Evolutionary conservation across 1,140 invertebrate species (phyloP), one percentile per base, ranked within the genome.

Genomic region (Leptonema lineaticorne): DNA sequence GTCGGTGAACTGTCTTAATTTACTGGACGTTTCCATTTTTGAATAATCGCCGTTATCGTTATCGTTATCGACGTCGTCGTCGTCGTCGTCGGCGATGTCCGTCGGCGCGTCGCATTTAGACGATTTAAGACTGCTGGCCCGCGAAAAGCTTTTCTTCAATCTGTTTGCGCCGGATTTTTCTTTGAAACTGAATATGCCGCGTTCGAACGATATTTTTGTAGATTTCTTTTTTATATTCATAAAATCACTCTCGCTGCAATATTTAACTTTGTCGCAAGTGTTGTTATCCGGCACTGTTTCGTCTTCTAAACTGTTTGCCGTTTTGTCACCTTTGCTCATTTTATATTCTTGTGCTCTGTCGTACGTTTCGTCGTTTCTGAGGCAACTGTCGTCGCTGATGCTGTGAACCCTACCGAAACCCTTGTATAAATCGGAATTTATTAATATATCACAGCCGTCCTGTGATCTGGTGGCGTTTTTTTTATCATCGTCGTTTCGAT

Each of bases 361-460:
- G 37, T 20, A 69, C 22, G 29, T 63, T 69, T 28, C 33, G 30
- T 24, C 37, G n/a, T 16, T 5, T 46, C 33, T 30, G 30, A 2
- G 30, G 16, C 24, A 50, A 27, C 14, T 29, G 1, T 64, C 33
- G 22, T 64, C 45, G 20, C 63, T 64, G 41, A 33, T 67, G 29
- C 58, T 69, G 41, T 64, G 45, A 28, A 63, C 58, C 53, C 67
- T 69, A 18, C 56, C 60, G 41, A 72, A 72, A 28, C 60, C 48
- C 26, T 48, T 59, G 41, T 60, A 64, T 8, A 64, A 30, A 16
- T 60, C 58, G 37, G 64, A 28, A 57, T 67, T 69, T 2, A 69
- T 66, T 57, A 73, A 65, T 33, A 73, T 73, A 62, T 73, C 71
- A 63, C 71, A 73, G 26, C 71, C 71, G 33, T 73, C 71, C 56